Percentiles rank a stretch among this genome's conserved stretches.
Conservation (phyloP, 2,888 invertebrate species). For the Trisateles emortualis region DNA sequence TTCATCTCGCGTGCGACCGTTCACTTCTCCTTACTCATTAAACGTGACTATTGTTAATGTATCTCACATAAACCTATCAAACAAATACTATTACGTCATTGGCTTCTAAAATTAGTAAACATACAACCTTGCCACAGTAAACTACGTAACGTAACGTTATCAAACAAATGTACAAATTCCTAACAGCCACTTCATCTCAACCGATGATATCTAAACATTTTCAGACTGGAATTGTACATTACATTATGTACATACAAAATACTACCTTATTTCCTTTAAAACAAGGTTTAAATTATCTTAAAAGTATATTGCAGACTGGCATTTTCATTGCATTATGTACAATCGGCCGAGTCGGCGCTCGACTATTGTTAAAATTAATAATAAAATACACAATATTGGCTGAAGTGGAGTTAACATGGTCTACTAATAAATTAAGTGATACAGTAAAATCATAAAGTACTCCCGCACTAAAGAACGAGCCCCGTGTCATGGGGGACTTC, state of each 20-base stretch:
- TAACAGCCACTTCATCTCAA: slow-evolving; percentile 40
- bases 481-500: too few species aligned
- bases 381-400: too few species aligned
- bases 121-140: slow-evolving; percentile 30
- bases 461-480: too few species aligned
- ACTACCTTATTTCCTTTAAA: background rate
- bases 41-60: background rate
- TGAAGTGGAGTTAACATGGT: too few species aligned
- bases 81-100: slow-evolving; percentile 28
- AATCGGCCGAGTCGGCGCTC: too few species aligned
- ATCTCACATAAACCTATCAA: background rate
- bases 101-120: slow-evolving; percentile 40
- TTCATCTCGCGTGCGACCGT: background rate
- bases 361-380: too few species aligned
- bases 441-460: too few species aligned
- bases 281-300: slow-evolving; percentile 3
- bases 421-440: too few species aligned
- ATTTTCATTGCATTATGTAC: too few species aligned
- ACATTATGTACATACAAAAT: slow-evolving; percentile 8
- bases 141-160: background rate
- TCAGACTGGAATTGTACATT: slow-evolving; percentile 18
- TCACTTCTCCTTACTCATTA: background rate
- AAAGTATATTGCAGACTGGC: too few species aligned
- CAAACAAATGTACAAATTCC: slow-evolving; percentile 32
- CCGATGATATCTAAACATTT: slow-evolving; percentile 33